Evolutionary conservation across 2,113 vertebrate species (phyloP).

Genomic region (Petrocephalus microphthalmus): DNA sequence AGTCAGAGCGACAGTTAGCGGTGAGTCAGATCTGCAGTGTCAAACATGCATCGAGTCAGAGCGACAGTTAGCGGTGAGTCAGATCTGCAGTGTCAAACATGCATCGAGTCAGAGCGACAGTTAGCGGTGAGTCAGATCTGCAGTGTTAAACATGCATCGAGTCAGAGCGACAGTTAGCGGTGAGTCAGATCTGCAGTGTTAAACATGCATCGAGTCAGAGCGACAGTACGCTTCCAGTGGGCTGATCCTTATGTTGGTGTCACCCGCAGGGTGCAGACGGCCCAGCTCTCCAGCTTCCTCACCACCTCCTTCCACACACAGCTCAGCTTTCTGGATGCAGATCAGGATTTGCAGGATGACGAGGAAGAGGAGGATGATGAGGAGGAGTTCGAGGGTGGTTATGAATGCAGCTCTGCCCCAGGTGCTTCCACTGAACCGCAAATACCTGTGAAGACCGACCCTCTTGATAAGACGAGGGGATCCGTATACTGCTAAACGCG

Average conservation of each 20-base stretch:
- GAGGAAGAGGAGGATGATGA: constrained; percentile 63
- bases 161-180: neutral
- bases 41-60: too few relatives aligned
- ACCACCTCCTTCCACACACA: constrained; percentile 89
- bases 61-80: neutral
- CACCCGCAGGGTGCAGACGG: constrained; percentile 78
- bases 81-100: too few relatives aligned
- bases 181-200: neutral
- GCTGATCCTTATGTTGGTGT: constrained; percentile 3
- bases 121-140: neutral
- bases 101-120: neutral
- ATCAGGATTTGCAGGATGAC: constrained; percentile 64
- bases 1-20: too few relatives aligned
- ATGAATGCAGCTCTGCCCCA: constrained; percentile 37
- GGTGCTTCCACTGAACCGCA: constrained; percentile 47
- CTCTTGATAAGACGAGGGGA: neutral
- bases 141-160: neutral
- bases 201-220: neutral
- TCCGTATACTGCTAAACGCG: neutral
- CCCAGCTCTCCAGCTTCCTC: constrained; percentile 81
- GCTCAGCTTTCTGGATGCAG: constrained; percentile 88
- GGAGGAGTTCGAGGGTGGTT: constrained; percentile 61
- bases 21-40: too few relatives aligned
- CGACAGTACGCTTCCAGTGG: neutral
- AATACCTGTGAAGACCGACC: neutral